Conservation (phyloP, 2,888 invertebrate genomes). For the Blastobasis adustella region DNA sequence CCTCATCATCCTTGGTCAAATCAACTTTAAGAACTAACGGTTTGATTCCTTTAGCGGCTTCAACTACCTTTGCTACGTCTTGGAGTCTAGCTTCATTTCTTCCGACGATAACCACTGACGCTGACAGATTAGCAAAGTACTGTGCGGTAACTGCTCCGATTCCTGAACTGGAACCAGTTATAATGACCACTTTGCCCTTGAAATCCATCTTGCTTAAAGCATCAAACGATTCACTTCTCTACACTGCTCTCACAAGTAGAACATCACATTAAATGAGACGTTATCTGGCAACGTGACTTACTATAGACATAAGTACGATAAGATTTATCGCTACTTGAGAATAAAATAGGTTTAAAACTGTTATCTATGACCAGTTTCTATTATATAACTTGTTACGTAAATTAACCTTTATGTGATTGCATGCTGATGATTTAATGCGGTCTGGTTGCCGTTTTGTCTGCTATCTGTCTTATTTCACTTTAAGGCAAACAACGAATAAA, state of each 20-base stretch:
- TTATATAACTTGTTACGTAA: no score
- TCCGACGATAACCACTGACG: conserved; percentile 14
- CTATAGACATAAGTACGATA: not conserved
- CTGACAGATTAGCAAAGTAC: conserved; percentile 11
- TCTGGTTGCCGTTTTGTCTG: no score
- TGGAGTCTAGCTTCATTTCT: conserved; percentile 12
- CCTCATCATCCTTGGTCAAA: conserved; percentile 11
- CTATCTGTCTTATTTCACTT: no score
- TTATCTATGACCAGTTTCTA: no score
- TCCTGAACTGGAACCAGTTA: conserved; percentile 18
- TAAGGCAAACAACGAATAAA: no score
- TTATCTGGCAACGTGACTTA: not conserved
- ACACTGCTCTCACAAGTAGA: not conserved
- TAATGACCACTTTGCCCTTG: conserved; percentile 2
- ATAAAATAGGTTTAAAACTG: no score
- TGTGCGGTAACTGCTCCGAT: conserved; percentile 17
- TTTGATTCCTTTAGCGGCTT: conserved; percentile 6
- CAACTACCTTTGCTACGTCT: conserved; percentile 6
- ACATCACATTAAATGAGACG: not conserved
- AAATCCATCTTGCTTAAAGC: not conserved
- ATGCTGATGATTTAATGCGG: no score
- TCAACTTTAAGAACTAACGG: conserved; percentile 9
- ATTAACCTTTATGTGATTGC: no score
- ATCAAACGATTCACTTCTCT: not conserved
- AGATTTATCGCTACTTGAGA: no score